Base-by-base conservation (phyloP, 2,113 vertebrate species). In the Sinosuthora webbiana region DNA sequence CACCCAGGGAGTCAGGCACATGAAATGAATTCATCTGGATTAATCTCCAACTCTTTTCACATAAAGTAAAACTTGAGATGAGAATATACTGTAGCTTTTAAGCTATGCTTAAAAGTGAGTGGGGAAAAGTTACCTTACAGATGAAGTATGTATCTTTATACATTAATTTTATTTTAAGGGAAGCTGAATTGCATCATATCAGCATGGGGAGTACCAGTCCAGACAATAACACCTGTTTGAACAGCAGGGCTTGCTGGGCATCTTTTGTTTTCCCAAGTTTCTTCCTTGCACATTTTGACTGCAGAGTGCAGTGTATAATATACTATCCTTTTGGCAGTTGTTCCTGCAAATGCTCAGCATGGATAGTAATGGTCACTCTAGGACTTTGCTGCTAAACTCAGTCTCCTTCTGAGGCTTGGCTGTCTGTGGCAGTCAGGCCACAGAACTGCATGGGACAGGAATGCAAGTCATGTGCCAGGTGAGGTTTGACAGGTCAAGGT, bases 1-100 rank as follows among this genome's bases (percentile, higher is more conserved):
- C 2, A 55, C 3, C 17, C 2, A 5, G 1, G 3, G 28, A 21
- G 3, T 28, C 55, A 82, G 39, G 24, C 42, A 30, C 9, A 2
- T 42, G 12, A 74, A 82, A 44, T 18, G 0, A 79, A 67, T 53
- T 47, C 50, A 30, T 25, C 21, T 35, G n/a, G 25, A 39, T 49
- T 65, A 13, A 49, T 70, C 70, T 70, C 55, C 18, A 65, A 7
- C 6, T 68, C 9, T 33, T 83, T n/a, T 39, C 53, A 37, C 20
- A 3, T 37, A 47, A 80, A 56, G 10, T 55, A 30, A 71, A 76
- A 73, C 4, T 64, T 42, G 9, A 6, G 1, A 15, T 56, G 28
- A 60, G 5, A 27, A 19, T 77, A 31, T 35, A 15, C 19, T 37
- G 56, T n/a, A 56, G 47, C 39, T 85, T 86, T 88, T 55, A 41